Evolutionary conservation across 2,888 invertebrate species (phyloP), one percentile per base, ranked within the genome.

Genomic region (Meloe dianella): DNA sequence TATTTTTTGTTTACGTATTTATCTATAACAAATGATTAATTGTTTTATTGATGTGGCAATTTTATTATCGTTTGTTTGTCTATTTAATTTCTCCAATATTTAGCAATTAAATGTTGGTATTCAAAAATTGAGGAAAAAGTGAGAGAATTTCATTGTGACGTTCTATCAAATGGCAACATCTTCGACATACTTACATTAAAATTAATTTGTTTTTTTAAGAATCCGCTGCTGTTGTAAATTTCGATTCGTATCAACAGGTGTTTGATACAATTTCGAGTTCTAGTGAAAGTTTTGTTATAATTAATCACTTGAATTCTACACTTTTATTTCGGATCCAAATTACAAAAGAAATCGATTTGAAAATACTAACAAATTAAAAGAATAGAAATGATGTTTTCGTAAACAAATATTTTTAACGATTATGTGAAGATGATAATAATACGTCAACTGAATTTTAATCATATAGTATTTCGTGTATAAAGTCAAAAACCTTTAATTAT

Each of bases 161-260:
- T 47, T 47, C 6, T 9, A 47, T 47, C 20, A 20, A 47, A 47
- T 47, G 17, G 22, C 51, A 51, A 51, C 8, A 51, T 51, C 22
- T 51, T 22, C 51, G 51, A 51, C 51, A 51, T 51, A 51, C 51
- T 51, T 51, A 51, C 17, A 20, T 47, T 17, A 20, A 47, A 47
- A 32, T 61, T 8, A 57, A 61, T 59, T 64, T 64, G 6, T 30
- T 60, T 51, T 64, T 32, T 54, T 56, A 17, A 10, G 3, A 35
- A 59, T 32, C 32, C 32, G 32, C 10, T 9, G 12, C 10, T 32
- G 32, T 32, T 32, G 38, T 38, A 38, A 14, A n/a, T n/a, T n/a
- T n/a, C n/a, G n/a, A n/a, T n/a, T n/a, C n/a, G n/a, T n/a, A n/a
- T n/a, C n/a, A n/a, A n/a, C n/a, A n/a, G n/a, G n/a, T n/a, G 2